A percentile compares a stretch with the other conserved stretches of the same genome.
phyloP scores from a whole-genome alignment of 2,113 vertebrate genomes.

The Brachyistius frenatus region DNA sequence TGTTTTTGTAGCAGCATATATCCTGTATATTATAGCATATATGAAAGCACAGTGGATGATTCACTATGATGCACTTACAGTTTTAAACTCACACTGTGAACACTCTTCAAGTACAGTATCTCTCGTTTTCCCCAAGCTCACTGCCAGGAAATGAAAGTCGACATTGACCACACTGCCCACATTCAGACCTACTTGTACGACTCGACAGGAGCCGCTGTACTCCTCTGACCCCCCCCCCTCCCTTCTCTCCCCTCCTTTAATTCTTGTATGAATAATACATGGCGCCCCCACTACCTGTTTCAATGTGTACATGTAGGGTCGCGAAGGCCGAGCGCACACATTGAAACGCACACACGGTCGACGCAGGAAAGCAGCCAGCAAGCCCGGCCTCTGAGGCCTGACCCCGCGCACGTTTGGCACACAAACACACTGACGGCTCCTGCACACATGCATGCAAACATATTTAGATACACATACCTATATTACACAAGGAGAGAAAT shows the following conservation, averaged over 20 bases:
- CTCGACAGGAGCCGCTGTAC: conserved; percentile 56
- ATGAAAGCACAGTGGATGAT: conserved; percentile 39
- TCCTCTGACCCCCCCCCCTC: conserved; percentile 11
- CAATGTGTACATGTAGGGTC: conserved; percentile 59
- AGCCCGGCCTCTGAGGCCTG: conserved; percentile 68
- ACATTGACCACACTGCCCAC: conserved; percentile 74
- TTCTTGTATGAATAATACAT: conserved; percentile 76
- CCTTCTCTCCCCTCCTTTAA: neutral
- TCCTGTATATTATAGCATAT: no score
- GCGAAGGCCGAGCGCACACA: conserved; percentile 54
- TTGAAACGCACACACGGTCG: conserved; percentile 38
- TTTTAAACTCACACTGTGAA: conserved; percentile 46
- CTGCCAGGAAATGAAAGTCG: conserved; percentile 72
- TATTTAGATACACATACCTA: conserved; percentile 2
- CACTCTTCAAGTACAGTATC: conserved; percentile 45
- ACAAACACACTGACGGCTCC: neutral
- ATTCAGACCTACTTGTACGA: conserved; percentile 57
- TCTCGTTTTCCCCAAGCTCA: conserved; percentile 46
- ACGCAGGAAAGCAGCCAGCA: conserved; percentile 65
- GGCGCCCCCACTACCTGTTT: conserved; percentile 75
- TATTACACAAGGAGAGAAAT: no score
- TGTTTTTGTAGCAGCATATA: no score
- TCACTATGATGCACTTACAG: conserved; percentile 41
- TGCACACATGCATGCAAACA: neutral
- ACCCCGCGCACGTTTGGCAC: conserved; percentile 52